Evolutionary conservation across 2,888 invertebrate species (phyloP), one percentile per base, ranked within the genome.

Genomic region (Bembecia ichneumoniformis): DNA sequence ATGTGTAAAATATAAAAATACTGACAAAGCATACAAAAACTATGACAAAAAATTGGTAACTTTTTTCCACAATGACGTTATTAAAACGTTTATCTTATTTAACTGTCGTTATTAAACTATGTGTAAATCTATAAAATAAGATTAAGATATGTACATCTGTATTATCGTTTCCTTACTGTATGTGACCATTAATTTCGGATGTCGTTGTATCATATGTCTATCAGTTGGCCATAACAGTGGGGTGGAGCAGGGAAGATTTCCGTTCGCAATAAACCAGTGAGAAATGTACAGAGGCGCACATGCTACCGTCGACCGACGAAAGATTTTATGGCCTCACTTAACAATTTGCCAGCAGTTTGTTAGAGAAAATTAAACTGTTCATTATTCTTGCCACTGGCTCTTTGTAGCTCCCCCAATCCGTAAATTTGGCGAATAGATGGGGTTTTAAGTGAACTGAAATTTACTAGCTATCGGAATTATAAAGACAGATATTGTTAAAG

Each of bases 211-310:
- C 75, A 66, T 80, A 76, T 73, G 72, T 82, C 80, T 75, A 75
- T 82, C 80, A 81, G 62, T 71, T 57, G 69, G 63, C 57, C 64
- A 64, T 73, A 71, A 76, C 64, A 58, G 64, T 54, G 61, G 58
- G 62, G 62, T 58, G 59, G 66, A 62, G 64, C 63, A 43, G 67
- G 70, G 67, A 64, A 71, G 71, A 74, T 75, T 80, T 82, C 82
- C 82, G 82, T 75, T 82, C 60, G 80, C 77, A 82, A 81, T 82
- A 81, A 82, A 76, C 72, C 66, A 55, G 59, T 66, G 73, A 74
- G 67, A 74, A 64, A 70, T 64, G 64, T 56, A 54, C 63, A 63
- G 63, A 57, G 57, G 50, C 61, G 64, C 70, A 70, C 65, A 72
- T 70, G 72, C 66, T 60, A 56, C 58, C 53, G 54, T 50, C 55